These are phyloP conservation scores for Dasypus novemcinctus DNA, from an alignment of 2,113 vertebrate species.

Conservation along the genomic window DNA sequence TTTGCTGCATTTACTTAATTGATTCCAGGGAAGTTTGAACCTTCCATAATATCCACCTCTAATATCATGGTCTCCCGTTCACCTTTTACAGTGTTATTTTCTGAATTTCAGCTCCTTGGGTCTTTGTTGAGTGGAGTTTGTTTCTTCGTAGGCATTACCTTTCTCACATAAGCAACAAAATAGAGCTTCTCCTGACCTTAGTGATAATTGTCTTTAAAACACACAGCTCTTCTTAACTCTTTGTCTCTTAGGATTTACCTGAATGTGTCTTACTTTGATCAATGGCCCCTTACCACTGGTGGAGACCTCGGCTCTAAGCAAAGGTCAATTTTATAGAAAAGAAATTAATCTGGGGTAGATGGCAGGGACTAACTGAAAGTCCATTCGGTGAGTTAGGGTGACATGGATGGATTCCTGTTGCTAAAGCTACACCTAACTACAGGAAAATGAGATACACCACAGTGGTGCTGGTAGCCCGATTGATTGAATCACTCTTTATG, in stretches of 20 bases:
- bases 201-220: background rate
- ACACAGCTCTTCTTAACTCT: background rate
- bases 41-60: background rate
- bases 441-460: background rate
- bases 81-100: background rate
- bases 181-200: background rate
- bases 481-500: background rate
- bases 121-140: background rate
- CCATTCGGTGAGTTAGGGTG: background rate
- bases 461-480: background rate
- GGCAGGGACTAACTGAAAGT: background rate
- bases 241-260: background rate
- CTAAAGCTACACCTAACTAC: background rate
- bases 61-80: background rate
- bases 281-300: background rate
- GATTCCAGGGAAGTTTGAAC: background rate
- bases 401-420: background rate
- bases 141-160: background rate
- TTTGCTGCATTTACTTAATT: background rate
- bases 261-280: background rate
- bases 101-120: background rate
- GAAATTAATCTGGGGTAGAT: background rate
- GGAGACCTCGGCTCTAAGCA: background rate
- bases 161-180: slow-evolving; percentile 4
- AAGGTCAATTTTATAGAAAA: background rate